Evolutionary conservation across 1,140 invertebrate species (phyloP).

Genomic region (Apis cerana): DNA sequence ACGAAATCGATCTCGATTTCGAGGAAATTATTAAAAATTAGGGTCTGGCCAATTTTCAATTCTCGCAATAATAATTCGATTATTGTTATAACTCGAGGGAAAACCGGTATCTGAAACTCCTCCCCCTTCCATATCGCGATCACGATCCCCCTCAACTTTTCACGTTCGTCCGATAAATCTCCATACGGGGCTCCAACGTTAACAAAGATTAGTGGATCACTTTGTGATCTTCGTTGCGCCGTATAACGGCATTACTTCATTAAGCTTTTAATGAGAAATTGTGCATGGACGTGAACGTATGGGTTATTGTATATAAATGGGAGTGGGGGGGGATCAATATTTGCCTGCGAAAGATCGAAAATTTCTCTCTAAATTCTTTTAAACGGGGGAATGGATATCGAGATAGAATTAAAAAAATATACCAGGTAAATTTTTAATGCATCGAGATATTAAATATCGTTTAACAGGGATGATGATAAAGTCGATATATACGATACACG

Average conservation of each 20-base stretch:
- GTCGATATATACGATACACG: too few species aligned
- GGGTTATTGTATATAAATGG: neutral
- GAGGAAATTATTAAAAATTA: too few species aligned
- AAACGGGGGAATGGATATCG: neutral
- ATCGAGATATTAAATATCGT: neutral
- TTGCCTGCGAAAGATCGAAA: neutral
- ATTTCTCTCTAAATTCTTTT: neutral
- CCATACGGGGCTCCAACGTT: neutral
- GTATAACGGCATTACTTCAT: neutral
- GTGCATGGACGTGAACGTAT: neutral
- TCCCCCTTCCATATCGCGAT: neutral
- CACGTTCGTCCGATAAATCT: neutral
- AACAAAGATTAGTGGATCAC: neutral
- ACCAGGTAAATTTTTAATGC: neutral
- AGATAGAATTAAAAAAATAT: neutral
- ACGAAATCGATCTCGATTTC: too few species aligned
- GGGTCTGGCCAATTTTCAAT: too few species aligned
- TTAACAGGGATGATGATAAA: neutral
- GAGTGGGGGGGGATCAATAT: neutral
- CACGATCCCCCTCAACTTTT: neutral
- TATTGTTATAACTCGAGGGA: too few species aligned
- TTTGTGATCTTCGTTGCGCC: neutral
- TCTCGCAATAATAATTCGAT: too few species aligned
- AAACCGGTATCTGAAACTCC: neutral
- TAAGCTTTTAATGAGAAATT: constrained; percentile 1